Evolutionary conservation across 2,888 invertebrate genomes (phyloP).

Genomic region (Polymixis lichenea): DNA sequence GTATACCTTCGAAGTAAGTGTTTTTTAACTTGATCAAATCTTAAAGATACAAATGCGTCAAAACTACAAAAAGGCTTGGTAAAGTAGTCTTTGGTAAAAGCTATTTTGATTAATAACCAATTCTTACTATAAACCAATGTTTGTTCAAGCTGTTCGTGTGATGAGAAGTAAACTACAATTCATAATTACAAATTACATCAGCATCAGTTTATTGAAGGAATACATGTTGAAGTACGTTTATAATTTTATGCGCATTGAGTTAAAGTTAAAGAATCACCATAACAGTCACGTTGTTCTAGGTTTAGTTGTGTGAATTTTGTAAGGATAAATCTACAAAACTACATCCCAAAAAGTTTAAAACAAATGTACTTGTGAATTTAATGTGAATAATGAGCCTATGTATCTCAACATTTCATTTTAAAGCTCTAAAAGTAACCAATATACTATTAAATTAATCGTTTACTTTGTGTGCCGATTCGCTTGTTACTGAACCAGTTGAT

Average conservation of each 20-base stretch:
- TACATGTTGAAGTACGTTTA: background rate
- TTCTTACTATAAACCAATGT: background rate
- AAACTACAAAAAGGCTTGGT: background rate
- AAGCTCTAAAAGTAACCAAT: background rate
- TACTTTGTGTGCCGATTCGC: background rate
- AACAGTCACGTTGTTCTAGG: too few species aligned
- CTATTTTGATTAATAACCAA: background rate
- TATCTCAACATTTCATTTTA: background rate
- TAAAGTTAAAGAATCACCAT: background rate
- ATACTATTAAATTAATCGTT: background rate
- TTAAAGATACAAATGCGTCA: background rate
- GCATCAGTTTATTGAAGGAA: background rate
- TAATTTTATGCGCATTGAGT: background rate
- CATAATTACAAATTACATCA: background rate
- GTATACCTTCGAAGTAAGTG: background rate
- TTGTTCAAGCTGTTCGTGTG: background rate
- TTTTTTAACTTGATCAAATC: background rate
- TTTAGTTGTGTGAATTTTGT: too few species aligned
- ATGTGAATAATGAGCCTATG: too few species aligned
- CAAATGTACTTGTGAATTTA: too few species aligned
- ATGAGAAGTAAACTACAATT: too few species aligned
- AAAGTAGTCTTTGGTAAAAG: background rate
- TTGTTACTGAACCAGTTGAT: background rate
- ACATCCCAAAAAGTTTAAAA: too few species aligned
- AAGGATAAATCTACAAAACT: too few species aligned